phyloP scores from a whole-genome alignment of 2,113 vertebrate species.

The Otus sunia region DNA sequence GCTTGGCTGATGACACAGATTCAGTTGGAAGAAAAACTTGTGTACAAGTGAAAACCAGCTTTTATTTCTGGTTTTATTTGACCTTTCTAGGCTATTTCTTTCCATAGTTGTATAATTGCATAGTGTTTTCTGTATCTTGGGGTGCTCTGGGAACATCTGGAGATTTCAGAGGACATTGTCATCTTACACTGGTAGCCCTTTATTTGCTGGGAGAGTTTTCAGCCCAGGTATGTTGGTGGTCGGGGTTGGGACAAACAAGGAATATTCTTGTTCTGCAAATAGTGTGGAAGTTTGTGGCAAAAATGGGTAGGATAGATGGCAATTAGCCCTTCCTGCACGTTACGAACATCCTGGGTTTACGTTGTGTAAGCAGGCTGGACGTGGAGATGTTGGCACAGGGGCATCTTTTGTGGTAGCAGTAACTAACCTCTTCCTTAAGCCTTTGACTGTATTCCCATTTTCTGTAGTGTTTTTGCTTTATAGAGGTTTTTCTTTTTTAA shows the following conservation, averaged over 20 bases:
- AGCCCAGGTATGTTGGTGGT: background rate
- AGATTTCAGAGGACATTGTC: background rate
- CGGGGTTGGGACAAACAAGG: background rate
- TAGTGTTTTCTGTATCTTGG: background rate
- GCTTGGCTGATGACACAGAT: background rate
- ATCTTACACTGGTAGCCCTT: background rate
- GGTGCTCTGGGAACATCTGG: background rate
- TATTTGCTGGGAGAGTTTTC: background rate
- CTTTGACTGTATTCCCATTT: background rate
- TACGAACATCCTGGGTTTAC: background rate
- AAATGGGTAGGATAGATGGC: background rate
- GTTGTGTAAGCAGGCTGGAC: fast-evolving
- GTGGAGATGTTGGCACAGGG: background rate
- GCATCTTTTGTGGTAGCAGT: background rate
- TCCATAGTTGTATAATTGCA: background rate
- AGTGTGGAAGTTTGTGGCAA: background rate
- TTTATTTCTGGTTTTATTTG: background rate
- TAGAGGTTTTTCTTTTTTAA: background rate
- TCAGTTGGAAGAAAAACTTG: background rate
- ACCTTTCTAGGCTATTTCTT: background rate
- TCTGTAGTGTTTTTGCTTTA: background rate
- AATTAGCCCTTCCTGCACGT: background rate
- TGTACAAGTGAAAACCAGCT: background rate
- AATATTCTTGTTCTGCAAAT: background rate
- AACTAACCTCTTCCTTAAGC: background rate